phyloP scores from a whole-genome alignment of 2,113 vertebrate species.

The Indicator maculatus region DNA sequence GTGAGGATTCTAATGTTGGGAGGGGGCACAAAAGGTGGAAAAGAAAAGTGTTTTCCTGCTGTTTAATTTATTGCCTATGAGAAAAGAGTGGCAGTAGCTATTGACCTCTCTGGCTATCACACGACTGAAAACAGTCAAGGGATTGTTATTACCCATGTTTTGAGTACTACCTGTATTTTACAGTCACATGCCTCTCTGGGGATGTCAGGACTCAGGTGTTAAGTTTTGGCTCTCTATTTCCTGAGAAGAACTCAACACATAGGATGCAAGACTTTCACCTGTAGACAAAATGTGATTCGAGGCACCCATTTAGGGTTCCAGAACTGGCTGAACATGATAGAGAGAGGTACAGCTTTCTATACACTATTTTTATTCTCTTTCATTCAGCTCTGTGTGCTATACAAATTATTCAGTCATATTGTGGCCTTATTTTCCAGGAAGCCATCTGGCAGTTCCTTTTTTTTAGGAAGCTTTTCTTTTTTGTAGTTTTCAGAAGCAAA shows the following conservation, averaged over 20 bases:
- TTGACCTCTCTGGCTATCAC: background rate
- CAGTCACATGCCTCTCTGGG: background rate
- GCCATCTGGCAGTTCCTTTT: background rate
- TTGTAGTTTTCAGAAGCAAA: background rate
- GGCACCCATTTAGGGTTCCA: background rate
- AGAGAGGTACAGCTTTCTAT: background rate
- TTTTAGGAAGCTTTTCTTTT: background rate
- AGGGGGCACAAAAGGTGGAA: background rate
- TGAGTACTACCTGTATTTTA: background rate
- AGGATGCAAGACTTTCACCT: background rate
- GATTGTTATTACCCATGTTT: background rate
- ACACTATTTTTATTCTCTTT: background rate
- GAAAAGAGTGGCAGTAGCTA: background rate
- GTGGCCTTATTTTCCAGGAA: conserved; percentile 9
- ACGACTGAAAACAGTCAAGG: background rate
- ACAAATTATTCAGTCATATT: background rate
- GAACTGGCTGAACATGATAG: background rate
- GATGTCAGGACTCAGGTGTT: background rate
- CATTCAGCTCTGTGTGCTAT: background rate
- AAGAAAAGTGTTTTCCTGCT: background rate
- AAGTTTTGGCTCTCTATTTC: background rate
- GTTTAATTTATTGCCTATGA: background rate
- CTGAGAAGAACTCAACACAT: background rate
- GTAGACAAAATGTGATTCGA: background rate
- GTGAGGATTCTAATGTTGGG: background rate